A percentile compares a stretch with the other conserved stretches of the same genome.
phyloP scores from a whole-genome alignment of 2,797 vertebrate genomes.

The Smutsia temminckii region DNA sequence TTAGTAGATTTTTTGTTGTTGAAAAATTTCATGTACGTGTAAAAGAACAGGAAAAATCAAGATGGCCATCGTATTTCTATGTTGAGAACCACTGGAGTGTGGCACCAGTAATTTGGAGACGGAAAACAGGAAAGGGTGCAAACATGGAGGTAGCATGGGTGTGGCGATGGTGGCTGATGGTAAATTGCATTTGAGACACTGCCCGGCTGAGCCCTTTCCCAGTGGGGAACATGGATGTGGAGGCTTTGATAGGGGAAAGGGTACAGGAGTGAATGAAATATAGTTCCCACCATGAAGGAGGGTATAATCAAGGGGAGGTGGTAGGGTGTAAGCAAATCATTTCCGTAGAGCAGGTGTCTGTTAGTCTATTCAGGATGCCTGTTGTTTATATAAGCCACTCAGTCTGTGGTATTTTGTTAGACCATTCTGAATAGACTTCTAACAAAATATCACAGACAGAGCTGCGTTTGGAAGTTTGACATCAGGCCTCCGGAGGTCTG shows the following conservation, averaged over 20 bases:
- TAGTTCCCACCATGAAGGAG: too few species aligned
- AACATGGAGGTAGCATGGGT: not conserved
- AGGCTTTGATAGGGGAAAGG: not conserved
- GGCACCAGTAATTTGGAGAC: not conserved
- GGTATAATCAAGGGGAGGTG: too few species aligned
- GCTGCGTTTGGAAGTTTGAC: not conserved
- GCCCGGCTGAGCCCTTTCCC: not conserved
- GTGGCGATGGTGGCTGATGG: not conserved
- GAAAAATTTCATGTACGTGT: not conserved
- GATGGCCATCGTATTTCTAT: not conserved
- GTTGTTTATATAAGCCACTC: too few species aligned
- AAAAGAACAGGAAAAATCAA: not conserved
- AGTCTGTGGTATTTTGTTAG: too few species aligned
- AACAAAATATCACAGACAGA: not conserved
- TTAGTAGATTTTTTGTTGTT: not conserved
- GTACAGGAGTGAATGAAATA: not conserved
- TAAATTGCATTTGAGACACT: not conserved
- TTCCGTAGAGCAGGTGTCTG: not conserved
- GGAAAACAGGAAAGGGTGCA: not conserved
- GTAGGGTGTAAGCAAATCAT: not conserved
- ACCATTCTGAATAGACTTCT: too few species aligned
- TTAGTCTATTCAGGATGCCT: not conserved
- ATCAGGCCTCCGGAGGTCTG: not conserved
- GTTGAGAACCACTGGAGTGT: not conserved
- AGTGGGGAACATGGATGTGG: not conserved